Base-by-base conservation (phyloP, 2,113 vertebrate species). In the Cyphomyrus plagiostoma region DNA sequence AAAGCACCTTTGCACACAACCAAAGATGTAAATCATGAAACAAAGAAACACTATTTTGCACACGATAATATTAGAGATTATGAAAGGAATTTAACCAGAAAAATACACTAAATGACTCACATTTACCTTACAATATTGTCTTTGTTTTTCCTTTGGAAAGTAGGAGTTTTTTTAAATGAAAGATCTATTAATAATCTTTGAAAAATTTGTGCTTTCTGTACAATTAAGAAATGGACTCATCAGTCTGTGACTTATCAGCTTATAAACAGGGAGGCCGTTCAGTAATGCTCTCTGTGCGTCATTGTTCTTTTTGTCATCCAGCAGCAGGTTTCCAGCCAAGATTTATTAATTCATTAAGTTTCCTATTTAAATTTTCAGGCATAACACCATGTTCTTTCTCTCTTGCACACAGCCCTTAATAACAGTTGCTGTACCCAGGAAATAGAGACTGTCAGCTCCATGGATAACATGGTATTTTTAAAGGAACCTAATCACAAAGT, bases 311-410 rank as follows among this genome's bases (percentile, higher is more conserved):
- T 89, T 91, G 93, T 95, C 92, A 91, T 88, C 93, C 93, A 94
- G 94, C 92, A 92, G 92, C 89, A 92, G 90, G 90, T 92, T 94
- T 91, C 88, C 92, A 93, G 94, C 94, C 94, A 95, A 94, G 93
- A 95, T 96, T 95, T 94, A 95, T 96, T 95, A 94, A 96, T 95
- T 96, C 94, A 95, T 95, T 96, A 95, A 93, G 92, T 94, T 94
- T 95, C 94, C 92, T 92, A 94, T 95, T 95, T 93, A 94, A 92
- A 93, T 93, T 91, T 91, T 93, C 92, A 89, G 92, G 88, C 90
- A 92, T 93, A 95, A 95, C 95, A 95, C 94, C 94, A 93, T 95
- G 93, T 94, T 94, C 92, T 90, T 93, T 91, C 94, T 94, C 84
- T 89, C 92, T 91, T 89, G 87, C 70, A 86, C 91, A 89, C 87